Conservation (phyloP, 35 echinoderm and acorn worm species). For the Ptychodera flava region DNA sequence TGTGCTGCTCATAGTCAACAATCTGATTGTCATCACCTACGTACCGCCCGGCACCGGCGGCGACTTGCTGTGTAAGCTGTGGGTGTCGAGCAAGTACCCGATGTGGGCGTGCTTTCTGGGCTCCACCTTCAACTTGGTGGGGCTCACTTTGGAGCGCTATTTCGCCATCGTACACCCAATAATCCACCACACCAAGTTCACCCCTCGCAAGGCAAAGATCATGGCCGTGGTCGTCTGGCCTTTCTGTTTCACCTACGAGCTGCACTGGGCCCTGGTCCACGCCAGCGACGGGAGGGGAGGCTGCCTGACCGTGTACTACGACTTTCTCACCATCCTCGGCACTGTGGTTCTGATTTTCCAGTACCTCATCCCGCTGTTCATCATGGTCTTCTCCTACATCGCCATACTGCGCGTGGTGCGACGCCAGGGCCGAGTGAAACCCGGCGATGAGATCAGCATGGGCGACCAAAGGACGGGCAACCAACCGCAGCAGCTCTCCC, state of each 20-base stretch:
- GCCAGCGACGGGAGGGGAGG: not conserved
- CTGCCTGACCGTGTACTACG: not conserved
- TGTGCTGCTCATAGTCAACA: conserved; percentile 57
- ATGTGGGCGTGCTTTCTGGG: conserved; percentile 76
- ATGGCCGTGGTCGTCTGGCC: conserved; percentile 49
- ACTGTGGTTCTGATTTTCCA: conserved; percentile 54
- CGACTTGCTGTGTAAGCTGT: conserved; percentile 50
- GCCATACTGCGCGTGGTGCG: conserved; percentile 57
- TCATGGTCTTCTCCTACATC: conserved; percentile 80
- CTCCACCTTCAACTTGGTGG: conserved; percentile 64
- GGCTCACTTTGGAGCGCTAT: conserved; percentile 65
- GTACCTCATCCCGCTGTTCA: conserved; percentile 54
- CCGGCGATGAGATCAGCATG: not conserved
- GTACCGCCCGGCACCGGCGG: conserved; percentile 11
- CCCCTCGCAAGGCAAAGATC: conserved; percentile 31
- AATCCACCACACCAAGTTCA: conserved; percentile 56
- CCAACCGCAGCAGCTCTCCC: not conserved
- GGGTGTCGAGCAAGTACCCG: conserved; percentile 49
- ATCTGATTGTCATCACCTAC: conserved; percentile 9
- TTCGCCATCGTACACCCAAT: conserved; percentile 66
- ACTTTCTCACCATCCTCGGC: conserved; percentile 24
- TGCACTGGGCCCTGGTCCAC: conserved; percentile 55
- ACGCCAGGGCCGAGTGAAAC: conserved; percentile 33
- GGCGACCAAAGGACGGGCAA: not conserved
- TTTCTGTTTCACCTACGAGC: conserved; percentile 51